A percentile compares a stretch with the other conserved stretches of the same genome.
phyloP scores from a whole-genome alignment of 2,797 vertebrate genomes.

The Euphonia xanthogaster region DNA sequence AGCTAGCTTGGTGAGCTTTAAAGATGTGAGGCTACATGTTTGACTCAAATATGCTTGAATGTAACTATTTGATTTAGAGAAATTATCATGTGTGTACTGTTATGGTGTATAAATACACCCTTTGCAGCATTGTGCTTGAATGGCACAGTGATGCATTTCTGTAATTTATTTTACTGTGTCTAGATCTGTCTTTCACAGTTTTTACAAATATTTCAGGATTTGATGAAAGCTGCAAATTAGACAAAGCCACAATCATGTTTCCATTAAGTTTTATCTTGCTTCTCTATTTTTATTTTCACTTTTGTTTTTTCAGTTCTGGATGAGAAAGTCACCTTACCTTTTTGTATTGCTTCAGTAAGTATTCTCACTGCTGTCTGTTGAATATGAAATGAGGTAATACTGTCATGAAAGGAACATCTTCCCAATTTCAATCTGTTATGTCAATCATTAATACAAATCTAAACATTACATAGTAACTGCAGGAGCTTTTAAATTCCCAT shows the following conservation, averaged over 20 bases:
- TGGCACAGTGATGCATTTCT: slow-evolving; percentile 46
- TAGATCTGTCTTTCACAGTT: not conserved
- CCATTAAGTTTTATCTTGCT: not conserved
- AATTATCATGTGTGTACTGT: slow-evolving; percentile 7
- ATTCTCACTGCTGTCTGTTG: not conserved
- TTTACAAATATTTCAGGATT: not conserved
- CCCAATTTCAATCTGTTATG: not conserved
- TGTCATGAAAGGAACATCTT: not conserved
- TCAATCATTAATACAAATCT: not conserved
- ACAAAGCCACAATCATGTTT: not conserved
- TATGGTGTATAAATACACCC: not conserved
- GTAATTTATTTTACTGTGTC: slow-evolving; percentile 18
- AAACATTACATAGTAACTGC: not conserved
- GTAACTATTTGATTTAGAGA: slow-evolving; percentile 53
- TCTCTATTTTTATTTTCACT: not conserved
- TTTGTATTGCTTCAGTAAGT: not conserved
- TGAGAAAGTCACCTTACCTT: not conserved
- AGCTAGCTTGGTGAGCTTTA: slow-evolving; percentile 12
- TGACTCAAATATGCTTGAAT: not conserved
- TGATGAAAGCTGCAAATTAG: not conserved
- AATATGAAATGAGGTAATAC: not conserved
- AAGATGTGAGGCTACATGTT: not conserved
- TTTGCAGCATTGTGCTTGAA: slow-evolving; percentile 30
- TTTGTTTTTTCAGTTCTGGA: not conserved
- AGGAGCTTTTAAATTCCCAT: not conserved